phyloP scores from a whole-genome alignment of 1,140 invertebrate genomes.

The Periplaneta americana region DNA sequence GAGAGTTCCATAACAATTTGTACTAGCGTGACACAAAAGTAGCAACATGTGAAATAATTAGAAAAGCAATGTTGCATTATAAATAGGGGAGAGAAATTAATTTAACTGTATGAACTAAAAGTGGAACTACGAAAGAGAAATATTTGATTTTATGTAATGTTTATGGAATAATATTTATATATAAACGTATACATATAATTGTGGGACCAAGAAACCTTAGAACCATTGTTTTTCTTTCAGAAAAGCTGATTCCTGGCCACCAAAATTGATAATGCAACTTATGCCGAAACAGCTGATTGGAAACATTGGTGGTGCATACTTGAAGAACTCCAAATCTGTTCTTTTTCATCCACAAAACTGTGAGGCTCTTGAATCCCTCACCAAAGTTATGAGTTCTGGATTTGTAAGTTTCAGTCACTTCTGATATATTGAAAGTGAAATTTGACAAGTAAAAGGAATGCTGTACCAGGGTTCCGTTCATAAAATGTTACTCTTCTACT shows the following conservation, averaged over 20 bases:
- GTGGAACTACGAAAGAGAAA: neutral
- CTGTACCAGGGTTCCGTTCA: too few species aligned
- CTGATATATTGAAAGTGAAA: too few species aligned
- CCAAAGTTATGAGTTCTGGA: constrained; percentile 84
- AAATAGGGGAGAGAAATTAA: too few species aligned
- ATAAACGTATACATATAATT: neutral
- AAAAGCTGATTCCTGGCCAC: constrained; percentile 88
- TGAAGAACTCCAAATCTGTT: constrained; percentile 85
- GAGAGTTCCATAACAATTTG: too few species aligned
- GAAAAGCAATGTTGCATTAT: too few species aligned
- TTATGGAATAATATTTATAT: neutral
- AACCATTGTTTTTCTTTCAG: constrained; percentile 36
- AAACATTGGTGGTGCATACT: constrained; percentile 76
- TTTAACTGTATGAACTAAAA: too few species aligned
- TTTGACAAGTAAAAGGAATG: too few species aligned
- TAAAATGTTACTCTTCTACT: too few species aligned
- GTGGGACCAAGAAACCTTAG: neutral
- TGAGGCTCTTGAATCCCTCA: constrained; percentile 75
- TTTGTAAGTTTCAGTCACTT: constrained; percentile 69
- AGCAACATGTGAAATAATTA: too few species aligned
- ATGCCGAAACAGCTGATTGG: constrained; percentile 88
- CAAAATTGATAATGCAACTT: constrained; percentile 86
- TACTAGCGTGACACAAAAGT: too few species aligned
- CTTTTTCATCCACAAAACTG: constrained; percentile 72
- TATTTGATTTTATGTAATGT: neutral